These are phyloP conservation scores for Ericerus pela DNA, from an alignment of 1,140 invertebrate species.

Conservation along the genomic window DNA sequence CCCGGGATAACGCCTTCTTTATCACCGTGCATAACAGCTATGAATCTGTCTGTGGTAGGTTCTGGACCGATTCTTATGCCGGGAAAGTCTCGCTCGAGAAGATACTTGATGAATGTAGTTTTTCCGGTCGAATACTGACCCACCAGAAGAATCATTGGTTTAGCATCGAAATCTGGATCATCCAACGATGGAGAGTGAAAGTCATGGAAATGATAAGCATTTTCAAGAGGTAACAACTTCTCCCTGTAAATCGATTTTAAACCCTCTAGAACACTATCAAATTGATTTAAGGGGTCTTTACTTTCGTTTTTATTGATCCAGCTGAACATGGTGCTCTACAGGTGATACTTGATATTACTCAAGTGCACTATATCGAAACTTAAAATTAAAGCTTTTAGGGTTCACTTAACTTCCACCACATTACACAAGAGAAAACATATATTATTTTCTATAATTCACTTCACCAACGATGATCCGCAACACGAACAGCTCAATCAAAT, in stretches of 20 bases:
- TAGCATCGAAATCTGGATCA: constrained; percentile 59
- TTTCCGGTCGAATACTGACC: constrained; percentile 64
- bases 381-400: too few species aligned
- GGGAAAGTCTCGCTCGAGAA: constrained; percentile 47
- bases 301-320: constrained; percentile 62
- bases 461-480: too few species aligned
- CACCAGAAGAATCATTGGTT: constrained; percentile 55
- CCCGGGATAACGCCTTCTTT: constrained; percentile 50
- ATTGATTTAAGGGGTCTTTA: constrained; percentile 63
- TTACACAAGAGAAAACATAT: too few species aligned
- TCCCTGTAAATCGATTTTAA: constrained; percentile 42
- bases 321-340: too few species aligned
- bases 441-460: too few species aligned
- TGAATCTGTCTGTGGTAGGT: constrained; percentile 56
- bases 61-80: constrained; percentile 47
- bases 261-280: constrained; percentile 35
- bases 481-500: too few species aligned
- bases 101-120: constrained; percentile 54
- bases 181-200: constrained; percentile 55
- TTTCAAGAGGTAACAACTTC: constrained; percentile 51
- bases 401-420: too few species aligned
- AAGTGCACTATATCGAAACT: too few species aligned
- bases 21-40: constrained; percentile 49
- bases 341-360: too few species aligned
- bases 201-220: constrained; percentile 54